A percentile compares a stretch with the other conserved stretches of the same genome.
Evolutionary conservation across 2,888 invertebrate genomes (phyloP).

Genomic region (Hemaris fuciformis): DNA sequence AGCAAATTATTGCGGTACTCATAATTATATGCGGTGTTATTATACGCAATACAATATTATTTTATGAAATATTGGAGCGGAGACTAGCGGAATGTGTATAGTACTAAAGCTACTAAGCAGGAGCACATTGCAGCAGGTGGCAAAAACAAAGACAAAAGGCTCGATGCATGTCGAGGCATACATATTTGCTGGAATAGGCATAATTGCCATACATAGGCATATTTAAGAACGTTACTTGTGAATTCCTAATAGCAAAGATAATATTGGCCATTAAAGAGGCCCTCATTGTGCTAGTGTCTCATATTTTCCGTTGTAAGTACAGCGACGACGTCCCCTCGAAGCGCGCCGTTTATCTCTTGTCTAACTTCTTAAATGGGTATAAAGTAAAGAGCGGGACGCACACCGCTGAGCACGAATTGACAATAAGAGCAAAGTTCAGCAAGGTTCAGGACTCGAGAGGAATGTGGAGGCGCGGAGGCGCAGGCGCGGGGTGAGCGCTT

Average conservation of each 20-base stretch:
- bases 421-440: conserved; percentile 81
- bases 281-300: conserved; percentile 12
- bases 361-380: conserved; percentile 59
- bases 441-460: conserved; percentile 75
- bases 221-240: not conserved
- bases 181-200: not conserved
- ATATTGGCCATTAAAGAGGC: not conserved
- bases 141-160: not conserved
- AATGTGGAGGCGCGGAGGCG: conserved; percentile 69
- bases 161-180: not conserved
- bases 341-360: conserved; percentile 53
- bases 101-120: not conserved
- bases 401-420: conserved; percentile 75
- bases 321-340: conserved; percentile 45
- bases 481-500: conserved; percentile 55
- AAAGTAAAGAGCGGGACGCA: conserved; percentile 65
- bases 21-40: conserved; percentile 41
- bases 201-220: not conserved
- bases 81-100: not conserved
- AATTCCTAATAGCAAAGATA: conserved; percentile 3
- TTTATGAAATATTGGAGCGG: not conserved
- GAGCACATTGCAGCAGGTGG: not conserved
- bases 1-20: conserved; percentile 60
- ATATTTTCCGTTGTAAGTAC: conserved; percentile 15
- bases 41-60: not conserved